Conservation (phyloP, 1,140 invertebrate species). For the Drosophila bocki region DNA sequence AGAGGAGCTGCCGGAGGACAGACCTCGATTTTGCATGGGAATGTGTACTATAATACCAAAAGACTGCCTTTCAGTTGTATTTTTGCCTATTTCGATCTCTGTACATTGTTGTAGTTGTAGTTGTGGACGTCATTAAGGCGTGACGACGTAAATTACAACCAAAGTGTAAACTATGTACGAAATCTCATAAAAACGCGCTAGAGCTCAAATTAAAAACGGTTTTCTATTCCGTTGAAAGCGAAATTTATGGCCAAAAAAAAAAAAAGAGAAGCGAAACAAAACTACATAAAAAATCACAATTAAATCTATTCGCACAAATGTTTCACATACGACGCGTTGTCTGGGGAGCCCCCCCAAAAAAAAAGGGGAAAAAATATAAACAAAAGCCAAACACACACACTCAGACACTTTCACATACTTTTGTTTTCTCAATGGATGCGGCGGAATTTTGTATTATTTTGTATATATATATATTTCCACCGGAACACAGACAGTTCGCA, state of each 20-base stretch:
- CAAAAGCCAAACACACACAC: constrained; percentile 5
- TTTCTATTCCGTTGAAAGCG: constrained; percentile 75
- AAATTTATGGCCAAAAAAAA: constrained; percentile 72
- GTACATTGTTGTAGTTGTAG: constrained; percentile 38
- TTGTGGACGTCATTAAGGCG: constrained; percentile 72
- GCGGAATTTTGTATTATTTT: constrained; percentile 69
- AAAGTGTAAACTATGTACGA: constrained; percentile 67
- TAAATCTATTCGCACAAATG: constrained; percentile 55
- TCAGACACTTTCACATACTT: constrained; percentile 71
- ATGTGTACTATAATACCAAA: constrained; percentile 57
- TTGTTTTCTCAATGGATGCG: constrained; percentile 47
- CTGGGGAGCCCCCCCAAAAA: constrained; percentile 14
- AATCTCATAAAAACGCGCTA: constrained; percentile 53
- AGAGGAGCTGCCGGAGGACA: background rate
- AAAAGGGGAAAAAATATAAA: constrained; percentile 1
- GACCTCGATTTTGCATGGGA: constrained; percentile 39
- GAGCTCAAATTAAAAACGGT: constrained; percentile 67
- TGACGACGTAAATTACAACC: constrained; percentile 73
- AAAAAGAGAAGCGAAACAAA: constrained; percentile 14
- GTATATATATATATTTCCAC: constrained; percentile 40
- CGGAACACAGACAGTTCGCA: constrained; percentile 57
- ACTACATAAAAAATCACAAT: constrained; percentile 34
- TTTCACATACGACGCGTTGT: constrained; percentile 71
- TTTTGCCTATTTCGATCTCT: constrained; percentile 21
- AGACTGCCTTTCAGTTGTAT: constrained; percentile 25